phyloP scores from a whole-genome alignment of 2,113 vertebrate genomes.

The Benitochromis conjunctus region DNA sequence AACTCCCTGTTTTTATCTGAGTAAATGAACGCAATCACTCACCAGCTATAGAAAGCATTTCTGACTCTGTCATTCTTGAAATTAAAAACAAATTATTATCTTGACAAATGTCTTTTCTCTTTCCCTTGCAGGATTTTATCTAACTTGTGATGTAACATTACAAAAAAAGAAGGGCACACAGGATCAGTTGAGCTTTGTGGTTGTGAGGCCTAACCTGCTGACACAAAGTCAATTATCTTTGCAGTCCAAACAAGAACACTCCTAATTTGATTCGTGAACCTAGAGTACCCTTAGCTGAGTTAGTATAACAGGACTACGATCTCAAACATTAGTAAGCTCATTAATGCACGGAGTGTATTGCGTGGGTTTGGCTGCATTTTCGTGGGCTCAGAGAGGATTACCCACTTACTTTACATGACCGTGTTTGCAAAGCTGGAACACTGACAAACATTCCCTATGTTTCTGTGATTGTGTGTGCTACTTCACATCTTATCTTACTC shows the following conservation, averaged over 20 bases:
- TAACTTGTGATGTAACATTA: background rate
- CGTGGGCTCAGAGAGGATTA: constrained; percentile 16
- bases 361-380: constrained; percentile 20
- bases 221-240: background rate
- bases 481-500: background rate
- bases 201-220: background rate
- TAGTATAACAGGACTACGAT: constrained; percentile 31
- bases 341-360: constrained; percentile 3
- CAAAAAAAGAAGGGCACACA: background rate
- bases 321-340: constrained; percentile 36
- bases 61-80: background rate
- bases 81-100: background rate
- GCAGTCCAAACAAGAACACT: background rate
- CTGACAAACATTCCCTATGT: background rate
- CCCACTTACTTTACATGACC: background rate
- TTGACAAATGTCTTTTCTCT: background rate
- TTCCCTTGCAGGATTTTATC: background rate
- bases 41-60: background rate
- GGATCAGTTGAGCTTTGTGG: background rate
- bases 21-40: background rate
- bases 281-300: background rate
- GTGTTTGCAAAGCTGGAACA: background rate
- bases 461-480: background rate
- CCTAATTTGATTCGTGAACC: background rate
- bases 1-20: background rate